Percentiles rank a stretch among this genome's conserved stretches.
These are phyloP conservation scores for Gadus chalcogrammus DNA, from an alignment of 2,113 vertebrate genomes.

Conservation along the genomic window DNA sequence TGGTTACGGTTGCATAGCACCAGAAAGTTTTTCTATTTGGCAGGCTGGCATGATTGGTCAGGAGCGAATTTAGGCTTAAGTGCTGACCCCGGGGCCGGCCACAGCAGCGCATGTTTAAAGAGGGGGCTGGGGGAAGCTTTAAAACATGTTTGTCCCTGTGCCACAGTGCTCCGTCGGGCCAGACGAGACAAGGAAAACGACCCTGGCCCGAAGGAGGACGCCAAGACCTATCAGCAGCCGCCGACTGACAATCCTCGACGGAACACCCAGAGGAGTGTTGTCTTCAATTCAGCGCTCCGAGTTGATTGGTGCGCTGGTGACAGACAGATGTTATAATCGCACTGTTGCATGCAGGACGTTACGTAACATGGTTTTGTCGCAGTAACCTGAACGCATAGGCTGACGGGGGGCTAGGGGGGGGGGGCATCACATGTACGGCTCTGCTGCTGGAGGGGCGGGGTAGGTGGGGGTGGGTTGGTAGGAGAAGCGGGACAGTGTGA, in stretches of 20 bases:
- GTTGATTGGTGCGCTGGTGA: too few species aligned
- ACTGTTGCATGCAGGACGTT: conserved; percentile 3
- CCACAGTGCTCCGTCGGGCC: neutral
- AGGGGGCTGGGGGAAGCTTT: conserved; percentile 24
- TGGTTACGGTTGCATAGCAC: conserved; percentile 33
- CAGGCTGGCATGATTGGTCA: conserved; percentile 48
- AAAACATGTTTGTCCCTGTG: neutral
- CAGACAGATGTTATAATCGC: too few species aligned
- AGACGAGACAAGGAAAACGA: neutral
- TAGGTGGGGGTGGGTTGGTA: neutral
- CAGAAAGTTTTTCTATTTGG: conserved; percentile 32
- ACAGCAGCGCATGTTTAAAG: conserved; percentile 40
- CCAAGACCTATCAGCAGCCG: neutral
- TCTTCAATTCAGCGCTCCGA: too few species aligned
- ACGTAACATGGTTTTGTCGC: conserved; percentile 42
- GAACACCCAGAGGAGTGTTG: too few species aligned
- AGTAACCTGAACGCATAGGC: conserved; percentile 31
- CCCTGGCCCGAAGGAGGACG: neutral
- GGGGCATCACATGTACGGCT: neutral
- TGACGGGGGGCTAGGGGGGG: conserved; percentile 7
- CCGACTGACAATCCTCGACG: too few species aligned
- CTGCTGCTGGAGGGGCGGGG: conserved; percentile 6
- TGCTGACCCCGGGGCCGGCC: conserved; percentile 24
- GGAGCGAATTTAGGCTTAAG: conserved; percentile 46
- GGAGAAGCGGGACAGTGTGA: conserved; percentile 53